Conservation (phyloP, 2,113 vertebrate genomes). For the Neomonachus schauinslandi region DNA sequence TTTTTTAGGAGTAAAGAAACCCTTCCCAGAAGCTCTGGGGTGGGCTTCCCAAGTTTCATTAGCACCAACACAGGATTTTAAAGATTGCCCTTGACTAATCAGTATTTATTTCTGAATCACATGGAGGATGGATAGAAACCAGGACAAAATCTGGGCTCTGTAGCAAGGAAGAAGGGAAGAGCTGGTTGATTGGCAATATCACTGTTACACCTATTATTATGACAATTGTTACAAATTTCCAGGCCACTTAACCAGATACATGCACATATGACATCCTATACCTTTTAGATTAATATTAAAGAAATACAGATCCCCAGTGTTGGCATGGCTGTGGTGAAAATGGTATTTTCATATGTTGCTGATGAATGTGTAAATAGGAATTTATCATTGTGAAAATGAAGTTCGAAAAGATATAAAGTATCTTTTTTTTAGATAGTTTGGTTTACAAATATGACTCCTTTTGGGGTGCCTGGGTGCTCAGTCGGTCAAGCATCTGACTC, state of each 20-base stretch:
- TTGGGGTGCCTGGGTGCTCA: background rate
- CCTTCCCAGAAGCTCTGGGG: background rate
- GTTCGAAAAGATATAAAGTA: slow-evolving; percentile 1
- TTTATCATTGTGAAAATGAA: background rate
- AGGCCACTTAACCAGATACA: background rate
- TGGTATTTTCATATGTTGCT: background rate
- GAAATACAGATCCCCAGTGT: background rate
- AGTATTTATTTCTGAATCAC: slow-evolving; percentile 21
- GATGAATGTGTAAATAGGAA: background rate
- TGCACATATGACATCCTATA: background rate
- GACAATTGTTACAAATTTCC: background rate
- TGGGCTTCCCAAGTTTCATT: background rate
- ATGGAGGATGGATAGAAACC: background rate
- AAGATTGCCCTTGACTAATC: background rate
- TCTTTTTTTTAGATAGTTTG: background rate
- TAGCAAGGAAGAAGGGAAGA: background rate
- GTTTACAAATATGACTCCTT: background rate
- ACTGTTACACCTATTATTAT: background rate
- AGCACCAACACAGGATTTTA: background rate
- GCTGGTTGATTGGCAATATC: background rate
- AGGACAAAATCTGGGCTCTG: background rate
- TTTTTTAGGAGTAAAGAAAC: background rate
- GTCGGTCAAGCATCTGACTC: background rate
- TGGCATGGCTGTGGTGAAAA: background rate
- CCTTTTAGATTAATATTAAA: background rate